phyloP scores from a whole-genome alignment of 2,888 invertebrate genomes.

The Cerastis leucographa region DNA sequence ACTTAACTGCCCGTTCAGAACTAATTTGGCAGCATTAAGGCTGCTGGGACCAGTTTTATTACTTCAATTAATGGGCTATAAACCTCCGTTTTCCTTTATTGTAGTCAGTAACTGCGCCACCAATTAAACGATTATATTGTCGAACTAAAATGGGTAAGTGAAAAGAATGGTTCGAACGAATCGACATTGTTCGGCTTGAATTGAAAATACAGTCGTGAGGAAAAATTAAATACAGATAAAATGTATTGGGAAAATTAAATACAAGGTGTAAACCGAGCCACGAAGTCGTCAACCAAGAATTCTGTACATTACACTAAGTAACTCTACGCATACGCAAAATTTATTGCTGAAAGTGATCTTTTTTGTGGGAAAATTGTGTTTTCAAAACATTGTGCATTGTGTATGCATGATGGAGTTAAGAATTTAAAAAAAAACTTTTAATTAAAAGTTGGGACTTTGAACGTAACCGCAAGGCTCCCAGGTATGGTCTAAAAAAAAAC shows the following conservation, averaged over 20 bases:
- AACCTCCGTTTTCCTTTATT: conserved; percentile 28
- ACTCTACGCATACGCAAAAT: too few relatives aligned
- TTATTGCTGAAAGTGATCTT: too few relatives aligned
- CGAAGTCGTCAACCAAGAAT: background rate
- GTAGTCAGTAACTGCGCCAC: conserved; percentile 20
- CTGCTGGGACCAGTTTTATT: conserved; percentile 35
- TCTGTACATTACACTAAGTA: background rate
- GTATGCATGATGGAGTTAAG: too few relatives aligned
- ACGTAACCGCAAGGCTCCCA: too few relatives aligned
- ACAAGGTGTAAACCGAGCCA: background rate
- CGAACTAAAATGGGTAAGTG: conserved; percentile 16
- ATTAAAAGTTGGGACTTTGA: too few relatives aligned
- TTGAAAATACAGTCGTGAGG: background rate
- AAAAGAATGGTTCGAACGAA: conserved; percentile 6
- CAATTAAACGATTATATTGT: conserved; percentile 28
- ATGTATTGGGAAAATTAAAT: too few relatives aligned
- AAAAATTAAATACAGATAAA: too few relatives aligned
- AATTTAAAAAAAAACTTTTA: too few relatives aligned
- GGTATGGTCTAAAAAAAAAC: too few relatives aligned
- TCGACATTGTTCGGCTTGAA: background rate
- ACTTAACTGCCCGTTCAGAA: conserved; percentile 28
- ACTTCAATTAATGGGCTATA: conserved; percentile 43
- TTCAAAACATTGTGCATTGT: too few relatives aligned
- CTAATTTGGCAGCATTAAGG: conserved; percentile 35
- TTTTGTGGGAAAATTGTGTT: too few relatives aligned